Conservation (phyloP, 2,888 invertebrate genomes). For the Rhingia rostrata region DNA sequence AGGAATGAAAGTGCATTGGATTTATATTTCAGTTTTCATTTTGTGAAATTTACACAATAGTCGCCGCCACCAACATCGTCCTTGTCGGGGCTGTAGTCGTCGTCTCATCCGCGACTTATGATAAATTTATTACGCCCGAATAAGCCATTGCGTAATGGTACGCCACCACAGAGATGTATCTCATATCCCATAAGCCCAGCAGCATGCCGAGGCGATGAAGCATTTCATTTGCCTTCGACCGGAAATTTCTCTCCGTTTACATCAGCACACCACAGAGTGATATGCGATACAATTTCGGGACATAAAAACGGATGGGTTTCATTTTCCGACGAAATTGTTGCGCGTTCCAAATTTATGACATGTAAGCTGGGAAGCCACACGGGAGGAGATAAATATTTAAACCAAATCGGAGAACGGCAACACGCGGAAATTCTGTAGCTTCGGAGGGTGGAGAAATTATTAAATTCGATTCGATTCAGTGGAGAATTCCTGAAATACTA, state of each 20-base stretch:
- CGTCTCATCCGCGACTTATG: constrained; percentile 16
- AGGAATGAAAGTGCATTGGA: constrained; percentile 5
- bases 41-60: constrained; percentile 4
- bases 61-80: neutral
- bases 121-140: constrained; percentile 52
- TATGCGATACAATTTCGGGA: constrained; percentile 22
- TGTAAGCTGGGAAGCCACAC: neutral
- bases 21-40: constrained; percentile 50
- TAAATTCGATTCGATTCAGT: constrained; percentile 7
- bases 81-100: neutral
- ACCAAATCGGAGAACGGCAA: constrained; percentile 1
- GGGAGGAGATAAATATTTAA: neutral
- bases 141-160: constrained; percentile 53
- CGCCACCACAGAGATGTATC: constrained; percentile 2
- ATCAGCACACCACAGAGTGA: constrained; percentile 25
- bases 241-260: constrained; percentile 33
- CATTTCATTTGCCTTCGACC: constrained; percentile 40
- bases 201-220: constrained; percentile 16
- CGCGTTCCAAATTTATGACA: constrained; percentile 8
- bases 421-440: neutral
- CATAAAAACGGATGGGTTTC: constrained; percentile 3
- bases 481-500: constrained; percentile 1
- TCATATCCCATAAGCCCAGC: constrained; percentile 13
- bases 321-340: constrained; percentile 9
- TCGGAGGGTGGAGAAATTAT: neutral